Evolutionary conservation across 2,888 invertebrate genomes (phyloP).

Genomic region (Sinodicranocentrus sp.): DNA sequence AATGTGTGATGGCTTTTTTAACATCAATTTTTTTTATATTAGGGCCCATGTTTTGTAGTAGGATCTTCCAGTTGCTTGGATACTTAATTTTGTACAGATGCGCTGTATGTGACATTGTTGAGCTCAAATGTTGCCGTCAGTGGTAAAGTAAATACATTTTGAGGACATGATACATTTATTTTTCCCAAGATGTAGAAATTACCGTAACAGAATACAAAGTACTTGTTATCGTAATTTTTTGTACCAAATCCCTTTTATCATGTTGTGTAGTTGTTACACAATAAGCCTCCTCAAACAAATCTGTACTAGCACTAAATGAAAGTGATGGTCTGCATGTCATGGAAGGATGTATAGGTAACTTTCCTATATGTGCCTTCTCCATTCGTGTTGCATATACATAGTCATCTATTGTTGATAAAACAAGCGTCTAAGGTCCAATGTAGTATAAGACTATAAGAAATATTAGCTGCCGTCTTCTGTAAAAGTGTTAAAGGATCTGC

Average conservation of each 20-base stretch:
- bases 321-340: background rate
- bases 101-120: background rate
- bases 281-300: background rate
- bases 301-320: conserved; percentile 13
- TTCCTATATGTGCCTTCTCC: conserved; percentile 35
- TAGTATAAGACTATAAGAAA: conserved; percentile 46
- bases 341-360: conserved; percentile 22
- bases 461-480: conserved; percentile 16
- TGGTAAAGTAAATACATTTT: background rate
- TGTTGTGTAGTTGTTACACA: background rate
- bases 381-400: conserved; percentile 48
- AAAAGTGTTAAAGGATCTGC: conserved; percentile 61
- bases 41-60: no score
- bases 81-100: background rate
- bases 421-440: conserved; percentile 45
- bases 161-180: background rate
- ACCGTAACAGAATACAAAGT: conserved; percentile 59
- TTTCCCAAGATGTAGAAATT: conserved; percentile 12
- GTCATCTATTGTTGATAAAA: conserved; percentile 54
- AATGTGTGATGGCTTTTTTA: no score
- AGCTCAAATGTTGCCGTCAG: background rate
- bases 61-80: background rate
- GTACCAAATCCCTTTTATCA: conserved; percentile 37
- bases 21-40: no score
- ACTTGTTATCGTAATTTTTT: conserved; percentile 52